These are phyloP conservation scores for Masticophis lateralis DNA, from an alignment of 2,797 vertebrate species.

Conservation along the genomic window DNA sequence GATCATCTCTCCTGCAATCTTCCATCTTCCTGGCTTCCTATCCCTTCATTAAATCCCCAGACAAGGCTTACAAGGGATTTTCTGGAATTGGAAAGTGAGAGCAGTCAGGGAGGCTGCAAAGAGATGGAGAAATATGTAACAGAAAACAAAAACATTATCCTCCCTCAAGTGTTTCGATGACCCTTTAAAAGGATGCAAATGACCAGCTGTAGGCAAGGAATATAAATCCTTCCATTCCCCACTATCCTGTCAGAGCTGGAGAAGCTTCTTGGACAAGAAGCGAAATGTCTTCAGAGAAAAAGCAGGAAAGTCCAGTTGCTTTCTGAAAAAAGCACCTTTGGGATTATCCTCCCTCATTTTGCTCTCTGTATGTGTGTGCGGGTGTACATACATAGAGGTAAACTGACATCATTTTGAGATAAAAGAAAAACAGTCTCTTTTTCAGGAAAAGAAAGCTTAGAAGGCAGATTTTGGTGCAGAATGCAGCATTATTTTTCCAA, in stretches of 20 bases:
- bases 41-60: neutral
- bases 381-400: rapidly evolving
- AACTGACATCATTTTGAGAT: neutral
- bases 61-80: neutral
- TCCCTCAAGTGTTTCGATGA: neutral
- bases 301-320: neutral
- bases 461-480: neutral
- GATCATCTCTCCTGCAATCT: neutral
- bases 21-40: neutral
- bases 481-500: neutral
- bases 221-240: neutral
- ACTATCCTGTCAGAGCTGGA: neutral
- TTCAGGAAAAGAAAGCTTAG: neutral
- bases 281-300: neutral
- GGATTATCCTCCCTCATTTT: neutral
- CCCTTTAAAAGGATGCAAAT: neutral
- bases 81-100: neutral
- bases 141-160: neutral
- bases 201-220: neutral
- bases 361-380: neutral
- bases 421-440: neutral
- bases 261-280: neutral
- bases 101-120: neutral
- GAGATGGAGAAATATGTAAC: neutral
- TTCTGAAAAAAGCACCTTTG: neutral